Conservation (phyloP, 2,888 invertebrate genomes). For the Dasysyrphus albostriatus region DNA sequence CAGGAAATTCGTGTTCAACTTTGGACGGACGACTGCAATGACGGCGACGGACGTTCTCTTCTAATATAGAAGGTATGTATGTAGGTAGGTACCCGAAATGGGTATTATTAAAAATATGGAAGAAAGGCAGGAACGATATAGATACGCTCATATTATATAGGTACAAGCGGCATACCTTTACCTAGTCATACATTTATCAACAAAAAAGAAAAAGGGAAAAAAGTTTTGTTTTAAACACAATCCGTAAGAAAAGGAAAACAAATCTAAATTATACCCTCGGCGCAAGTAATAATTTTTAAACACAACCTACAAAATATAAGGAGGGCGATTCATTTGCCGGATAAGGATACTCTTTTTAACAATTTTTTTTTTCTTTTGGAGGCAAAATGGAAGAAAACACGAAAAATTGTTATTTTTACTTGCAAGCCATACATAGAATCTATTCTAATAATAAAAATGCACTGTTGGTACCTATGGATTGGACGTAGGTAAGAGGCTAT, state of each 20-base stretch:
- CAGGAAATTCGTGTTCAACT: constrained; percentile 73
- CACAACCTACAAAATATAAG: constrained; percentile 46
- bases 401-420: background rate
- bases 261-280: constrained; percentile 69
- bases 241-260: constrained; percentile 40
- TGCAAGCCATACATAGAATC: background rate
- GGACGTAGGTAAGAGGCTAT: no score
- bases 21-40: constrained; percentile 24
- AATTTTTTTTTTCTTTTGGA: constrained; percentile 8
- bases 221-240: constrained; percentile 56
- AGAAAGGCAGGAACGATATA: constrained; percentile 1
- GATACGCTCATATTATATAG: background rate
- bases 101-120: constrained; percentile 33
- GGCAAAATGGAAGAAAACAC: background rate
- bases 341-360: constrained; percentile 15
- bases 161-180: background rate
- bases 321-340: constrained; percentile 51
- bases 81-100: constrained; percentile 13
- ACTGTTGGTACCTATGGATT: no score
- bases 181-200: constrained; percentile 20
- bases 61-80: background rate
- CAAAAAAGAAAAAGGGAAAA: constrained; percentile 24
- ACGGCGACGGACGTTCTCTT: constrained; percentile 25
- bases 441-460: no score
- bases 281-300: constrained; percentile 63